Evolutionary conservation across 2,113 vertebrate species (phyloP).

Genomic region (Gobius niger): DNA sequence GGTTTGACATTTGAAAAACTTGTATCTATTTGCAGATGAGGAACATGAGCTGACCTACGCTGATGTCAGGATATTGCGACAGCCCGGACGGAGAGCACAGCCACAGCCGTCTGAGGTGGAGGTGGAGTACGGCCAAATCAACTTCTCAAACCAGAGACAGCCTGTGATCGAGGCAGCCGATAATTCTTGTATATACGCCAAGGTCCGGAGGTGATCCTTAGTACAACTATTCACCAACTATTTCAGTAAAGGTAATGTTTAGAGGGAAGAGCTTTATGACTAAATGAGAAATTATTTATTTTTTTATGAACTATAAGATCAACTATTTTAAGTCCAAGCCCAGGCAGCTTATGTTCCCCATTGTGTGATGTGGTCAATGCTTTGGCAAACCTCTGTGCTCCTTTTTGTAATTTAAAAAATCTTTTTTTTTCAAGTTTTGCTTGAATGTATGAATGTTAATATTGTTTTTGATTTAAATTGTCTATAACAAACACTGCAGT

Average conservation of each 20-base stretch:
- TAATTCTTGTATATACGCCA: slow-evolving; percentile 50
- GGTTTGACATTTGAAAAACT: neutral
- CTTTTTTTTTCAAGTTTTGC: neutral
- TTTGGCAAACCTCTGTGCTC: neutral
- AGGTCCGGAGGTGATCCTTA: slow-evolving; percentile 30
- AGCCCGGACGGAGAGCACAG: neutral
- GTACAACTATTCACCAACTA: neutral
- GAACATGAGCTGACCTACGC: slow-evolving; percentile 42
- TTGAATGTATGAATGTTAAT: neutral
- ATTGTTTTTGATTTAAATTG: neutral
- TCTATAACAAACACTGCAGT: too few species aligned
- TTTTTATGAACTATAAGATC: neutral
- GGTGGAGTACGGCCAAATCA: slow-evolving; percentile 64
- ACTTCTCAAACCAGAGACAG: slow-evolving; percentile 18
- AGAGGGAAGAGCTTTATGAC: neutral
- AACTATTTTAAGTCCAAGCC: neutral
- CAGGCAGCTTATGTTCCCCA: neutral
- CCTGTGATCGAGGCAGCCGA: neutral
- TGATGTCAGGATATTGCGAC: slow-evolving; percentile 13
- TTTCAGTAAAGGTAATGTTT: neutral
- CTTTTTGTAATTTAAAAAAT: neutral
- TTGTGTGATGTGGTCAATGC: neutral
- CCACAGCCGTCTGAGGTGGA: neutral
- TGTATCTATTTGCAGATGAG: slow-evolving; percentile 16
- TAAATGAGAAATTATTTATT: neutral